Conservation (phyloP, 2,113 vertebrate genomes). For the Echinops telfairi region DNA sequence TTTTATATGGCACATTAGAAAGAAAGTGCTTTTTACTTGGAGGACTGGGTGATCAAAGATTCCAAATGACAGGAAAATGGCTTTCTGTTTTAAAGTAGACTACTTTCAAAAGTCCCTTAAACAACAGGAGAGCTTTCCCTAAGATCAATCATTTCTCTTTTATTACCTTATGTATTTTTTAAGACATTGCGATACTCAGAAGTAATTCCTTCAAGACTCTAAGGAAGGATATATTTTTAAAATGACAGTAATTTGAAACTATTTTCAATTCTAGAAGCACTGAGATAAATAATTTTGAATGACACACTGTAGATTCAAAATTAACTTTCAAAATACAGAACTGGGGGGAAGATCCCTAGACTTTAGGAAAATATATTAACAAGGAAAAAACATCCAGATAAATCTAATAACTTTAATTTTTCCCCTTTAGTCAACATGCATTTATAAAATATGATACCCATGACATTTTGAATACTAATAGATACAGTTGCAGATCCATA, state of each 20-base stretch:
- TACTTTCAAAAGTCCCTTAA: slow-evolving; percentile 65
- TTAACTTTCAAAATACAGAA: too few relatives aligned
- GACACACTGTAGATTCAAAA: too few relatives aligned
- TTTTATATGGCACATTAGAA: slow-evolving; percentile 27
- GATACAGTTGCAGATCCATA: slow-evolving; percentile 20
- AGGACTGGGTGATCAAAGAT: slow-evolving; percentile 52
- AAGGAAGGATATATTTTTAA: slow-evolving; percentile 2
- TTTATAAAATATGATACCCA: not conserved
- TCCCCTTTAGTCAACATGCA: too few relatives aligned
- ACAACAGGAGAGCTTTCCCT: slow-evolving; percentile 25
- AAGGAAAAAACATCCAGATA: too few relatives aligned
- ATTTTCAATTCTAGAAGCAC: too few relatives aligned
- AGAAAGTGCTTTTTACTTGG: slow-evolving; percentile 55
- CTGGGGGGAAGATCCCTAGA: too few relatives aligned
- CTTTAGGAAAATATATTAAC: too few relatives aligned
- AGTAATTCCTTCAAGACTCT: slow-evolving; percentile 63
- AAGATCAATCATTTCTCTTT: slow-evolving; percentile 36
- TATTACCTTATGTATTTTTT: slow-evolving; percentile 36
- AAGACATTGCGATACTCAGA: slow-evolving; percentile 13
- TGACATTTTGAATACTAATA: slow-evolving; percentile 26
- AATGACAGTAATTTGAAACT: too few relatives aligned
- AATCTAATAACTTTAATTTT: too few relatives aligned
- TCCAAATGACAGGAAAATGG: slow-evolving; percentile 51
- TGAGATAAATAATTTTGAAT: too few relatives aligned
- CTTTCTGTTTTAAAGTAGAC: slow-evolving; percentile 51